Conservation (phyloP, 1,140 invertebrate species). For the Berghia stephanieae region DNA sequence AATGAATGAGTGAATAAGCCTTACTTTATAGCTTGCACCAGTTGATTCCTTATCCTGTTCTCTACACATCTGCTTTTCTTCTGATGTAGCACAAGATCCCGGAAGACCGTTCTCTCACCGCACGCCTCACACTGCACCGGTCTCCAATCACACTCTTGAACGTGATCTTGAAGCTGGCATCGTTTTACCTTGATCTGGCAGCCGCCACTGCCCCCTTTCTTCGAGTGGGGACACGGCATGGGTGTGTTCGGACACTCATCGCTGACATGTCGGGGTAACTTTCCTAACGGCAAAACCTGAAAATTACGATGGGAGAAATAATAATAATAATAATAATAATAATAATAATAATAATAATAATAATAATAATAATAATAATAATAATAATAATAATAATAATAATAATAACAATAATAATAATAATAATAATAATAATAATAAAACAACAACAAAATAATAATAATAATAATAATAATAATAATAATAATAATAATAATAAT, state of each 20-base stretch:
- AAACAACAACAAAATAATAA: no score
- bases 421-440: no score
- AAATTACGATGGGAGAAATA: neutral
- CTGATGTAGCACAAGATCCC: slow-evolving; percentile 54
- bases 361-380: neutral
- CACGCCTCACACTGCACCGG: slow-evolving; percentile 54
- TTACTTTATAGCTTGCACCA: slow-evolving; percentile 40
- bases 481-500: no score
- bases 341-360: neutral
- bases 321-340: neutral
- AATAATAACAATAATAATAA: no score
- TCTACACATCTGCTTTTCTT: slow-evolving; percentile 49
- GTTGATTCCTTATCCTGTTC: slow-evolving; percentile 50
- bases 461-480: no score
- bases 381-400: neutral
- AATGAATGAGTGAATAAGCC: no score
- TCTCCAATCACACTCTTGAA: slow-evolving; percentile 48
- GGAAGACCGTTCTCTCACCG: slow-evolving; percentile 41
- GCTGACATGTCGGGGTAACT: slow-evolving; percentile 46
- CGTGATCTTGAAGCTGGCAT: slow-evolving; percentile 40
- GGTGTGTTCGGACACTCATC: slow-evolving; percentile 48
- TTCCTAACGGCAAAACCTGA: slow-evolving; percentile 35
- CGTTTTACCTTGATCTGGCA: slow-evolving; percentile 45
- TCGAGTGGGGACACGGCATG: slow-evolving; percentile 42
- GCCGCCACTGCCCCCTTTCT: no score